These are phyloP conservation scores for Epiblema foenella DNA, from an alignment of 2,888 invertebrate species.

Conservation along the genomic window DNA sequence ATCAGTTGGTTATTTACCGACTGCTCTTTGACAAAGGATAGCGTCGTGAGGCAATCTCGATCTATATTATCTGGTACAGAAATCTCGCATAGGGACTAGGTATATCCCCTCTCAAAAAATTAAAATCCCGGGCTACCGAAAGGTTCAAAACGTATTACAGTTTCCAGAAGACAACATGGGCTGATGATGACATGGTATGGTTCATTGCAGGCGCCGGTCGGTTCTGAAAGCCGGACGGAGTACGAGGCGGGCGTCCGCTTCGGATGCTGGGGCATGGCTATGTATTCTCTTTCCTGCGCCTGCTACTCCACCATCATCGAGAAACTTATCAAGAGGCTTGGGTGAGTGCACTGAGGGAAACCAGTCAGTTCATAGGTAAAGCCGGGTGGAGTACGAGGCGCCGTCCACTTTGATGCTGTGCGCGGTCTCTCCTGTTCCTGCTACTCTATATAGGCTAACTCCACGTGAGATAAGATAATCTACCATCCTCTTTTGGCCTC, in stretches of 20 bases:
- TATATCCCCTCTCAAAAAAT: too few species aligned
- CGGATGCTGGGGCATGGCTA: slow-evolving; percentile 98
- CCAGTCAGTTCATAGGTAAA: not conserved
- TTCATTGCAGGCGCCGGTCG: slow-evolving; percentile 86
- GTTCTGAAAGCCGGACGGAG: slow-evolving; percentile 85
- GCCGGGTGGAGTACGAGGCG: not conserved
- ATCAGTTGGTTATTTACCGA: too few species aligned
- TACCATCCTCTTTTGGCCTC: too few species aligned
- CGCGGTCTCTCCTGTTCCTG: too few species aligned
- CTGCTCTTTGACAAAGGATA: too few species aligned
- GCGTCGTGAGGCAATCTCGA: too few species aligned
- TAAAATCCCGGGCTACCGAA: too few species aligned
- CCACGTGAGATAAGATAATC: too few species aligned
- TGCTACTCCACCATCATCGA: slow-evolving; percentile 96
- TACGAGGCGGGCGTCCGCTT: slow-evolving; percentile 97
- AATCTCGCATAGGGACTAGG: too few species aligned
- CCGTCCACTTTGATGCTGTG: too few species aligned
- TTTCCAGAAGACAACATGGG: not conserved
- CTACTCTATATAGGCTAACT: too few species aligned
- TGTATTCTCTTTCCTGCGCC: slow-evolving; percentile 97
- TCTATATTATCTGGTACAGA: too few species aligned
- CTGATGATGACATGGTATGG: not conserved
- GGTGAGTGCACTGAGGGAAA: slow-evolving; percentile 72
- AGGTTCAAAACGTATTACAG: not conserved
- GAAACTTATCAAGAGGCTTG: slow-evolving; percentile 89